Evolutionary conservation across 2,888 invertebrate genomes (phyloP).

Genomic region (Priocnemis perturbator): DNA sequence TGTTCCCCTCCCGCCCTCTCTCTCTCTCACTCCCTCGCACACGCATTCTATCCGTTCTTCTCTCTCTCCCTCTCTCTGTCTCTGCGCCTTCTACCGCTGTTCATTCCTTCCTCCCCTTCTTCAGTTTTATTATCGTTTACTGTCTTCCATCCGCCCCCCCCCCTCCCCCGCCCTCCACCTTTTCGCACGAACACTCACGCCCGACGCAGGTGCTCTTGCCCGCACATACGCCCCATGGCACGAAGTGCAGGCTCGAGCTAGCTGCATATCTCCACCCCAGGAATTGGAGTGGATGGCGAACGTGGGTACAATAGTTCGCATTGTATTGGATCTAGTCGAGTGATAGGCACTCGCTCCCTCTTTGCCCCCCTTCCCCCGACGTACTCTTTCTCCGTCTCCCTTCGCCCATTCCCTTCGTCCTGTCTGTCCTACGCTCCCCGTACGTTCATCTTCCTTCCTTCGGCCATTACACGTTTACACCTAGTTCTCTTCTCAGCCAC

Average conservation of each 20-base stretch:
- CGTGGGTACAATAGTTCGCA: slow-evolving; percentile 60
- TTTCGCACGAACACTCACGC: not conserved
- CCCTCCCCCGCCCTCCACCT: not conserved
- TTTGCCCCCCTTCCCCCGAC: slow-evolving; percentile 7
- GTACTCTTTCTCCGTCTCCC: slow-evolving; percentile 1
- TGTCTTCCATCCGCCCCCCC: not conserved
- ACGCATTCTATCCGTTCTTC: too few species aligned
- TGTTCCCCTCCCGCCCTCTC: not conserved
- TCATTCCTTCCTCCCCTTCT: slow-evolving; percentile 13
- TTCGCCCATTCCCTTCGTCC: slow-evolving; percentile 28
- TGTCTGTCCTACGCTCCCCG: not conserved
- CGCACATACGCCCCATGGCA: slow-evolving; percentile 21
- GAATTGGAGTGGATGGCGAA: slow-evolving; percentile 62
- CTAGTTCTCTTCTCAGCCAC: too few species aligned
- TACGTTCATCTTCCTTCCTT: slow-evolving; percentile 13
- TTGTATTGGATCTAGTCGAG: slow-evolving; percentile 59
- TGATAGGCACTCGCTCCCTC: slow-evolving; percentile 44
- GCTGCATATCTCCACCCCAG: slow-evolving; percentile 56
- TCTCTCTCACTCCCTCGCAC: too few species aligned
- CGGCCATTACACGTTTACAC: too few species aligned
- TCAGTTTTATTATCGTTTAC: slow-evolving; percentile 2
- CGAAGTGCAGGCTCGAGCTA: slow-evolving; percentile 45
- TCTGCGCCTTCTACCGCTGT: not conserved
- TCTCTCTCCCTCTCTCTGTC: not conserved
- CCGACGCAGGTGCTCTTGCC: not conserved